Evolutionary conservation across 2,888 invertebrate genomes (phyloP).

Genomic region (Lampropteryx suffumata): DNA sequence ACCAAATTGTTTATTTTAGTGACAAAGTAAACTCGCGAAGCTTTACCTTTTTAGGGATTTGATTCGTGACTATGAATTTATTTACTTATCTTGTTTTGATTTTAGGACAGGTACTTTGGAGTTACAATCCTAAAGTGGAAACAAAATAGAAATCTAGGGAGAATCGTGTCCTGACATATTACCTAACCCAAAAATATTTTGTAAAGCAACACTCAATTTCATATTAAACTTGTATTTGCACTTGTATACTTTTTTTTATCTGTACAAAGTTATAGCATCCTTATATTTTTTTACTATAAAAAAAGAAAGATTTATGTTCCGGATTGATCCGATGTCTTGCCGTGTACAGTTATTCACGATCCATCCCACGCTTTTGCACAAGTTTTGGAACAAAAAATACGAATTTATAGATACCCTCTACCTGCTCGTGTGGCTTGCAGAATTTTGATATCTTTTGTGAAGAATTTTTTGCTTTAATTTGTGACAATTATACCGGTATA

Average conservation of each 20-base stretch:
- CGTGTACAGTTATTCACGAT: conserved; percentile 71
- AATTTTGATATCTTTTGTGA: conserved; percentile 81
- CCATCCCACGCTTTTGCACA: conserved; percentile 81
- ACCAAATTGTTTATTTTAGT: conserved; percentile 71
- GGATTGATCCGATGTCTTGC: conserved; percentile 54
- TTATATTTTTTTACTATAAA: conserved; percentile 36
- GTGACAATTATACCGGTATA: conserved; percentile 83
- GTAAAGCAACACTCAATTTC: no score
- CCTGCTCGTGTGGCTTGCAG: conserved; percentile 83
- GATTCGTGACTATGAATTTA: conserved; percentile 48
- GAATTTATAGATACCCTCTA: conserved; percentile 70
- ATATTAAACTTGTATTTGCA: no score
- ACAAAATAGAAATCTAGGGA: no score
- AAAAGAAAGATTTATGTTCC: conserved; percentile 54
- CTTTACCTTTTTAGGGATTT: conserved; percentile 45
- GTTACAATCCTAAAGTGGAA: no score
- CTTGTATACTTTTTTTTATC: no score
- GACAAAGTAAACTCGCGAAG: conserved; percentile 60
- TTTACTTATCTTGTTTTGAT: conserved; percentile 22
- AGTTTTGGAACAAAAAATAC: conserved; percentile 62
- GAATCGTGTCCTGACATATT: no score
- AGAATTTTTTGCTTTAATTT: conserved; percentile 80
- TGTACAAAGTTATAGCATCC: no score
- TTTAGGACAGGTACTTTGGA: conserved; percentile 1
- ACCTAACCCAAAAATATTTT: no score